Percentiles rank a stretch among this genome's conserved stretches.
Evolutionary conservation across 2,797 vertebrate species (phyloP).

Genomic region (Triplophysa bombifrons): DNA sequence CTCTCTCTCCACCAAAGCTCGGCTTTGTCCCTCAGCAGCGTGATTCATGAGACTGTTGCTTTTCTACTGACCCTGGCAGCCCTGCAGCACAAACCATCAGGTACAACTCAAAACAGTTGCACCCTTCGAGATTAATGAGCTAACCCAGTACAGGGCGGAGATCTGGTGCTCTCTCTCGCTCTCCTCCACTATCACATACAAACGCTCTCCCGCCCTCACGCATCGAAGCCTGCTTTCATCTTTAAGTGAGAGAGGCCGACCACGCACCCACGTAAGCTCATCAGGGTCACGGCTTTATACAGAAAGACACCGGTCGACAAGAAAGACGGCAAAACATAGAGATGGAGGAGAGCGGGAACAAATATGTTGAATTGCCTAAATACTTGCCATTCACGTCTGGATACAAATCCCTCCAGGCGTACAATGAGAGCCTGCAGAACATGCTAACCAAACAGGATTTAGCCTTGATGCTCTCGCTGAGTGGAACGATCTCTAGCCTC

Average conservation of each 20-base stretch:
- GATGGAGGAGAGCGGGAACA: background rate
- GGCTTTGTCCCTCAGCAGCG: constrained; percentile 63
- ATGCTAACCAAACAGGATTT: constrained; percentile 68
- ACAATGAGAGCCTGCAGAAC: constrained; percentile 50
- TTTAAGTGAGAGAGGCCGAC: constrained; percentile 47
- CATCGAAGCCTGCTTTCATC: constrained; percentile 37
- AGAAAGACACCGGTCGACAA: constrained; percentile 55
- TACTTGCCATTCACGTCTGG: constrained; percentile 39
- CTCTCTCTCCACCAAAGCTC: constrained; percentile 56
- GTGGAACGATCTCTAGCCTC: constrained; percentile 60
- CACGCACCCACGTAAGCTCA: constrained; percentile 50
- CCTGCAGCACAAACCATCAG: constrained; percentile 71
- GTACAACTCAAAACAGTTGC: constrained; percentile 73
- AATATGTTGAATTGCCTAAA: constrained; percentile 59
- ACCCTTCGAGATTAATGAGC: constrained; percentile 73
- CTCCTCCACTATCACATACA: constrained; percentile 48
- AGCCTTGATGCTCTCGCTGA: constrained; percentile 65
- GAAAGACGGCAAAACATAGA: constrained; percentile 31
- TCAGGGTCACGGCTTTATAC: constrained; percentile 58
- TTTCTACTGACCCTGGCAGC: constrained; percentile 64
- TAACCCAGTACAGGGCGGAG: constrained; percentile 53
- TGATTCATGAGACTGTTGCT: constrained; percentile 74
- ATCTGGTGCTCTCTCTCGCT: constrained; percentile 38
- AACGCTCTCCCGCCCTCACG: constrained; percentile 40
- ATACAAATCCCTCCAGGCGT: constrained; percentile 70